Base-by-base conservation (phyloP, 2,113 vertebrate genomes). In the Gasterosteus aculeatus region DNA sequence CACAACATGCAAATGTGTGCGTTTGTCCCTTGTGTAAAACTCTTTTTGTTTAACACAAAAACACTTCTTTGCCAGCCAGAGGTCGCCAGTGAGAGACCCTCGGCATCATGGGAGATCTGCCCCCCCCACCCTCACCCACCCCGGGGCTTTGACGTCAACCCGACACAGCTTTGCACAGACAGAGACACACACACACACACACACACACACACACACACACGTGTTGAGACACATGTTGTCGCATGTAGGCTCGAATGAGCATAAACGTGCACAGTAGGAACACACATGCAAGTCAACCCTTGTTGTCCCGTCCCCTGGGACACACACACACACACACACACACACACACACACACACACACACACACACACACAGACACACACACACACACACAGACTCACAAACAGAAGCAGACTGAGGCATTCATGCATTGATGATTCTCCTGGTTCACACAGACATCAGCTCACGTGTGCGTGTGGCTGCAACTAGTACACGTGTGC, bases 111-210 rank as follows among this genome's bases (percentile, higher is more conserved):
- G 81, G 79, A 64, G 75, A 80, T 79, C 77, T 42, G 68, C 79
- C 70, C 72, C 7, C 6, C 2, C 61, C 59, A 78, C 85, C 73
- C 42, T 1, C 5, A 4, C 1, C 61, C 59, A 78, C 83, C 73
- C 42, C 1, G 0, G 71, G 82, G 77, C 75, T 86, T 78, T 88
- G 87, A 89, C 85, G 78, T 89, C 90, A 92, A 51, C 35, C 70
- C 29, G 26, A 12, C 73, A 76, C 80, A 83, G 80, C 73, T 68
- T 62, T 68, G 69, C 76, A 31, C 70, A 1, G 0, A 62, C 67
- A 63, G 2, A 41, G 22, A 31, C 35, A 10, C 47, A 65, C 68
- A 57, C 29, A 72, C 31, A 7, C 67, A 60, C 26, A 69, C 51
- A 65, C 35, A 61, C 33, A 62, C 35, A 38, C 16, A 10, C 44